These are phyloP conservation scores for Pardalotus punctatus DNA, from an alignment of 2,113 vertebrate species.

Conservation along the genomic window DNA sequence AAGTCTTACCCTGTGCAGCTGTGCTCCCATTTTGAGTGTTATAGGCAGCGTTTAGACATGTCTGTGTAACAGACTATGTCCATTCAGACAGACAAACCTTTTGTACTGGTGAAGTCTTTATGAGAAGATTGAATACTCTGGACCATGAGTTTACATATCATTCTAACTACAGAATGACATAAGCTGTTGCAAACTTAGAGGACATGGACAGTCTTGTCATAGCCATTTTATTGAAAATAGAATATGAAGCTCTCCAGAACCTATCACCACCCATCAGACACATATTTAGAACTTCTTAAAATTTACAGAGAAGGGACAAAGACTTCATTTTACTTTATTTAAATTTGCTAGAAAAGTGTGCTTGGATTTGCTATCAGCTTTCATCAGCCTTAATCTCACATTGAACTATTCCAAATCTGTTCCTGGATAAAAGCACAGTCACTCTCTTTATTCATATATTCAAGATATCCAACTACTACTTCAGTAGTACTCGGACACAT, in stretches of 20 bases:
- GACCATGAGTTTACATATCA: not conserved
- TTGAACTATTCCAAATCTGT: not conserved
- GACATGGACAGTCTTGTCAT: not conserved
- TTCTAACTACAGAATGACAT: not conserved
- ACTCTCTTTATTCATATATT: not conserved
- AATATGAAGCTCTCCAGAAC: not conserved
- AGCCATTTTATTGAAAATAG: not conserved
- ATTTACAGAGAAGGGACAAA: not conserved
- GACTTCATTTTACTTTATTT: not conserved
- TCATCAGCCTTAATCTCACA: not conserved
- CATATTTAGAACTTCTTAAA: not conserved
- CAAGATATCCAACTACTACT: not conserved
- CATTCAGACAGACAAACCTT: not conserved
- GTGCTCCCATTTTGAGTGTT: not conserved
- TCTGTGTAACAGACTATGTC: not conserved
- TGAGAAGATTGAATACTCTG: not conserved
- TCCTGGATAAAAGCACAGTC: not conserved
- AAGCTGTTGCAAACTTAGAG: not conserved
- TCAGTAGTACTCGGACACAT: not conserved
- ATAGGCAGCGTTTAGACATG: not conserved
- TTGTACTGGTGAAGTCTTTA: not conserved
- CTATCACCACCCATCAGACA: too few species aligned
- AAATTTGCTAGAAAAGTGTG: not conserved
- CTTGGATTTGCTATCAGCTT: not conserved
- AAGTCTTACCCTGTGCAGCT: not conserved